phyloP scores from a whole-genome alignment of 2,797 vertebrate species.

The Oreochromis grahami region DNA sequence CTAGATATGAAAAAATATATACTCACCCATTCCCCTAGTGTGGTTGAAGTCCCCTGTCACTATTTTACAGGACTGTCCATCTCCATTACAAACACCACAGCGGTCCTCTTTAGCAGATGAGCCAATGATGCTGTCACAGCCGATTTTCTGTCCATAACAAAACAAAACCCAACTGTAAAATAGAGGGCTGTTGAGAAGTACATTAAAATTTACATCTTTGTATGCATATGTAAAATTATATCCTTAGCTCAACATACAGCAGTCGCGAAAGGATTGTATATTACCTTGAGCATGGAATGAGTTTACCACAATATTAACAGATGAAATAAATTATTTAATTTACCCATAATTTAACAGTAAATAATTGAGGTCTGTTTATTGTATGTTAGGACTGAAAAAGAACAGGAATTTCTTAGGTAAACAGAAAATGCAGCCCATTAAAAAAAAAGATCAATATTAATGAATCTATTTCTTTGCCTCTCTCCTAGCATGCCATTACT shows the following conservation, averaged over 20 bases:
- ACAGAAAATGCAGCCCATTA: not conserved
- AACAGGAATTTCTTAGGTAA: not conserved
- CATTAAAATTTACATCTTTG: not conserved
- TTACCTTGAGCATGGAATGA: not conserved
- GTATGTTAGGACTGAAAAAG: not conserved
- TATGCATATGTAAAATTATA: not conserved
- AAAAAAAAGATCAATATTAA: not conserved
- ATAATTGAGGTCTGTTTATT: not conserved
- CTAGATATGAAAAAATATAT: not conserved
- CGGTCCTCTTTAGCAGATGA: conserved; percentile 90
- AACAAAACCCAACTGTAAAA: not conserved
- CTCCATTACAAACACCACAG: conserved; percentile 91
- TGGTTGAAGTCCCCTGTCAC: conserved; percentile 96
- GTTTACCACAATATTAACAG: not conserved
- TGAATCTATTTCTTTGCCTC: not conserved
- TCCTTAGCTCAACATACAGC: not conserved
- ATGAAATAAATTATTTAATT: not conserved
- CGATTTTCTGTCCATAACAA: conserved; percentile 82
- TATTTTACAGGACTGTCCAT: conserved; percentile 91
- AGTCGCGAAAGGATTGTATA: not conserved
- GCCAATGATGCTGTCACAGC: conserved; percentile 92
- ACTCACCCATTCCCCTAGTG: conserved; percentile 92
- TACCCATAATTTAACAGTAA: not conserved
- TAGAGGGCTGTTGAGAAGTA: not conserved
- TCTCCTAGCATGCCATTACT: not conserved